These are phyloP conservation scores for Aurelia aurita complex sp. Pacific DNA, from an alignment of 30 jellyfish, hydroid and myxozoan genomes.

Conservation along the genomic window DNA sequence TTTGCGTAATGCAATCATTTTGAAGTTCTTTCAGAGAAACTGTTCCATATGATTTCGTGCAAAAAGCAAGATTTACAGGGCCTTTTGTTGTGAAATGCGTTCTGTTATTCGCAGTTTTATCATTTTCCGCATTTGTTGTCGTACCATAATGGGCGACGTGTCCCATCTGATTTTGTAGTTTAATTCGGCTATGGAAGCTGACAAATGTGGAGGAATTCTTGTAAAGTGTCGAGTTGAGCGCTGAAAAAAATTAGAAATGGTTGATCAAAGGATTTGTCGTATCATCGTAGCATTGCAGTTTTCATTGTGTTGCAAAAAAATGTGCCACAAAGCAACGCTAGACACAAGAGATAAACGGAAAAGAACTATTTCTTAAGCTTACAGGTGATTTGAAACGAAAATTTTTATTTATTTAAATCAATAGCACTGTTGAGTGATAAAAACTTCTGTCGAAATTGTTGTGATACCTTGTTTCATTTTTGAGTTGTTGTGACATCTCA, in stretches of 20 bases:
- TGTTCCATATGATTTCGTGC: conserved; percentile 22
- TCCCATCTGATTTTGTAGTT: conserved; percentile 6
- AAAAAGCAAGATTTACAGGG: conserved; percentile 42
- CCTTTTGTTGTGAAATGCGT: conserved; percentile 27
- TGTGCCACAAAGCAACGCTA: no score
- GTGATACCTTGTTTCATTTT: no score
- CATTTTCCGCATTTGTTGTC: conserved; percentile 4
- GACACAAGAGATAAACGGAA: no score
- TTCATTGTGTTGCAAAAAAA: no score
- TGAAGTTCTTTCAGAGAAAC: not conserved
- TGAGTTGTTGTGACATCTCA: no score
- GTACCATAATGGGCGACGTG: conserved; percentile 1
- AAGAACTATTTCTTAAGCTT: no score
- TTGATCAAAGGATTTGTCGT: no score
- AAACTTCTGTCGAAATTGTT: no score
- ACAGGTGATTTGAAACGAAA: no score
- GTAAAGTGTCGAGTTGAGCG: conserved; percentile 1
- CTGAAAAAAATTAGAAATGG: conserved; percentile 3
- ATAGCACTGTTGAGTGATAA: no score
- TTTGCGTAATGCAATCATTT: conserved; percentile 1
- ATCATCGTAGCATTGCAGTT: no score
- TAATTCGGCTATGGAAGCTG: conserved; percentile 10
- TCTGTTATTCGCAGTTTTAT: not conserved
- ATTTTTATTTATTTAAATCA: no score
- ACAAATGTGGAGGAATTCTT: not conserved